Conservation (phyloP, 2,113 vertebrate genomes). For the Tenebrosternarchus preto region DNA sequence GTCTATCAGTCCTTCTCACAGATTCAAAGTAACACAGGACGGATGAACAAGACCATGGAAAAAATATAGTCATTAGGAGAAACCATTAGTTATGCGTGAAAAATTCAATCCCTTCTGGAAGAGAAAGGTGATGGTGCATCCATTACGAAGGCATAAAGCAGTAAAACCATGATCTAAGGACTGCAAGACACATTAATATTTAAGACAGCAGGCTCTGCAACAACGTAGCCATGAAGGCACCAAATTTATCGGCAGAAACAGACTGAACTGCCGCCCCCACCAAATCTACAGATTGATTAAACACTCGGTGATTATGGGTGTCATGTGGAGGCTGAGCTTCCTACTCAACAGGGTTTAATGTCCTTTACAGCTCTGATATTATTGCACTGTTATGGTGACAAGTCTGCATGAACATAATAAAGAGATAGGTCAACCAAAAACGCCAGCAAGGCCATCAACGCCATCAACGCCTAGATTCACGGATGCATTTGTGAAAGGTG, state of each 20-base stretch:
- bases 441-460: neutral
- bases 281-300: constrained; percentile 51
- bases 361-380: constrained; percentile 35
- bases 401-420: constrained; percentile 17
- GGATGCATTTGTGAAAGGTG: too few species aligned
- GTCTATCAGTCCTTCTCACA: constrained; percentile 10
- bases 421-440: neutral
- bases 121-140: constrained; percentile 1
- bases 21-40: constrained; percentile 7
- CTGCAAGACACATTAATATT: constrained; percentile 35
- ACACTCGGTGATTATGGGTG: constrained; percentile 32
- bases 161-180: too few species aligned
- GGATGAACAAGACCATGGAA: constrained; percentile 17
- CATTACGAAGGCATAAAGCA: neutral
- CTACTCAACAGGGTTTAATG: constrained; percentile 30
- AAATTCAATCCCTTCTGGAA: constrained; percentile 20
- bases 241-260: constrained; percentile 37
- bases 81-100: constrained; percentile 30
- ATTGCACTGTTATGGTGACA: constrained; percentile 35
- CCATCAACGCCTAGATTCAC: neutral
- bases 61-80: constrained; percentile 23
- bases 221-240: constrained; percentile 6
- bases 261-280: constrained; percentile 9
- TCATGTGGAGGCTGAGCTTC: neutral
- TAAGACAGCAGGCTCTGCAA: neutral